Conservation (phyloP, 2,888 invertebrate genomes). For the Rhagonycha fulva region DNA sequence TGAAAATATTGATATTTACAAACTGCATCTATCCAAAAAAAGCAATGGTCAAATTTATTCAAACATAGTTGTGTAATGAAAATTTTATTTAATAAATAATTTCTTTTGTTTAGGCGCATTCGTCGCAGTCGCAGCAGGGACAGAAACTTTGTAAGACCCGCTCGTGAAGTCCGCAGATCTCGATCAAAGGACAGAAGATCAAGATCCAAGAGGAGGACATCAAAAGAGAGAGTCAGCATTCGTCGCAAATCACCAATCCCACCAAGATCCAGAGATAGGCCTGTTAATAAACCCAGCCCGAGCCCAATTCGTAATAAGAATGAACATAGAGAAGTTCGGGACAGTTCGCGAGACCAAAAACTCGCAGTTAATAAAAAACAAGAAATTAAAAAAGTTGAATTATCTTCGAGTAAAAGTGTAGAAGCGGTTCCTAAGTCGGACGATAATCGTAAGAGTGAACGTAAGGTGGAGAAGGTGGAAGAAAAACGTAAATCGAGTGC, state of each 20-base stretch:
- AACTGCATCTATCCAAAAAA: no score
- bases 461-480: constrained; percentile 38
- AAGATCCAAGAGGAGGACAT: constrained; percentile 47
- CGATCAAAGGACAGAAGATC: constrained; percentile 53
- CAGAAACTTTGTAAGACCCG: constrained; percentile 45
- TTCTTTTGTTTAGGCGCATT: constrained; percentile 37
- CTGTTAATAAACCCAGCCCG: constrained; percentile 48
- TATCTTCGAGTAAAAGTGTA: constrained; percentile 53
- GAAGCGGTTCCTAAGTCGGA: constrained; percentile 52
- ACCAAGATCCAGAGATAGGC: constrained; percentile 38
- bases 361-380: constrained; percentile 44
- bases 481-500: constrained; percentile 37
- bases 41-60: neutral
- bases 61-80: neutral
- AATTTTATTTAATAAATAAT: neutral
- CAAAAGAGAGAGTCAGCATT: constrained; percentile 45
- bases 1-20: no score
- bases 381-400: constrained; percentile 39
- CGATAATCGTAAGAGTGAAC: constrained; percentile 45
- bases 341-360: constrained; percentile 46
- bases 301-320: constrained; percentile 47
- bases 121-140: constrained; percentile 52
- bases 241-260: constrained; percentile 52
- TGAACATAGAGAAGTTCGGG: constrained; percentile 38
- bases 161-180: constrained; percentile 44